A percentile compares a stretch with the other conserved stretches of the same genome.
phyloP scores from a whole-genome alignment of 2,113 vertebrate species.

The Turnix velox region DNA sequence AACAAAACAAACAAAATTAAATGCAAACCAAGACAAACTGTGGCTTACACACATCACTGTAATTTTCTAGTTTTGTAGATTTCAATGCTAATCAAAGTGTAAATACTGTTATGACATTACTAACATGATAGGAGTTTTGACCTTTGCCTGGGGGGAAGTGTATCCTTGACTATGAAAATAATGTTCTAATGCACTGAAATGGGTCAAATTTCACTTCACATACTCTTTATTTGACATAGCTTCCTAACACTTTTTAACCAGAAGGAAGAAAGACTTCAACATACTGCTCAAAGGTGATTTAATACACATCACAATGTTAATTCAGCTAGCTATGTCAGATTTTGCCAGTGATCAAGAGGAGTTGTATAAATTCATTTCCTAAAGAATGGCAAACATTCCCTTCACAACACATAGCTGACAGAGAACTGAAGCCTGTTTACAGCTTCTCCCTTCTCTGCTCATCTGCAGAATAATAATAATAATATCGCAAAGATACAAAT shows the following conservation, averaged over 20 bases:
- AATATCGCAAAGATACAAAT: not conserved
- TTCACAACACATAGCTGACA: fast-evolving
- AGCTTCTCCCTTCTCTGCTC: not conserved
- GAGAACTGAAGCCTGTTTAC: not conserved
- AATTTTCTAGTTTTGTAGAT: not conserved
- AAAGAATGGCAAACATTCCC: not conserved
- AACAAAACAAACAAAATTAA: no score
- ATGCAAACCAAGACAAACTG: not conserved
- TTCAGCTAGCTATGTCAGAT: not conserved
- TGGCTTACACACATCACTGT: not conserved
- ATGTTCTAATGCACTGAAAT: not conserved
- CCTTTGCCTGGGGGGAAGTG: not conserved
- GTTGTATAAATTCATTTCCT: not conserved
- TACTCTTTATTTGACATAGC: not conserved
- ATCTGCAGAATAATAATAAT: not conserved
- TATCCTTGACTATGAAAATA: not conserved
- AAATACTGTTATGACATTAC: not conserved
- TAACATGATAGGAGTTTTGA: not conserved
- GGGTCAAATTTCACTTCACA: not conserved
- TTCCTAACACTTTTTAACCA: not conserved
- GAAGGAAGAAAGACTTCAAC: not conserved
- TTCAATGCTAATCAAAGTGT: not conserved
- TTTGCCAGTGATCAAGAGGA: not conserved
- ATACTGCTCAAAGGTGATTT: not conserved
- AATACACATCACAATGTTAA: not conserved